Evolutionary conservation across 2,797 vertebrate genomes (phyloP), one percentile per base, ranked within the genome.

Genomic region (Brotula barbata): DNA sequence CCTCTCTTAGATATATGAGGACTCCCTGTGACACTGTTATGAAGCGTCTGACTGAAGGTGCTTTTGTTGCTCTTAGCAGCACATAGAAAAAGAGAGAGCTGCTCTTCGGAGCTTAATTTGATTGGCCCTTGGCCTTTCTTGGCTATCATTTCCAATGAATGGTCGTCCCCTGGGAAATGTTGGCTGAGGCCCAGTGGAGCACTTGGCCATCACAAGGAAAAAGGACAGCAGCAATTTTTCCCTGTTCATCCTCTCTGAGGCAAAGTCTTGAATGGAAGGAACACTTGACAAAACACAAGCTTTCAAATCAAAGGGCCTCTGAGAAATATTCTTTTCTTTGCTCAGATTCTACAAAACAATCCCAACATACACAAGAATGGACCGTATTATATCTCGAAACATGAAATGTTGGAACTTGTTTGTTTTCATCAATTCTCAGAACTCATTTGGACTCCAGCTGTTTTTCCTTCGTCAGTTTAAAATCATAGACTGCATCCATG

Each of bases 61-160:
- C 39, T 17, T 19, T 2, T 19, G 19, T 14, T 9, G 11, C n/a
- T 53, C 16, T 19, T 39, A 58, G 58, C 12, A 16, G 49, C 17
- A 10, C 15, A 45, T 16, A 16, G 12, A 19, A 43, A 36, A 23
- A 47, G 7, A 19, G 19, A 17, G 23, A 46, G 17, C 40, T 23
- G 21, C 23, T 23, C 45, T 43, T 23, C n/a, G 21, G 36, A 31
- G 37, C 56, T 14, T 23, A 37, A 50, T 14, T 37, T 14, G 1
- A 47, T 49, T 40, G 36, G 2, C 25, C 45, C 45, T 16, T 28
- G 23, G 15, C 31, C 21, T 22, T 7, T 36, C 19, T 9, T 20
- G 22, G 40, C 46, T 50, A 5, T 50, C 44, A 58, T 47, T 58
- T 59, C 3, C 52, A 36, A 62, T 53, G 20, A 59, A 58, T 44